Base-by-base conservation (phyloP, 2,888 invertebrate genomes). In the Hirtodrosophila histrioides region DNA sequence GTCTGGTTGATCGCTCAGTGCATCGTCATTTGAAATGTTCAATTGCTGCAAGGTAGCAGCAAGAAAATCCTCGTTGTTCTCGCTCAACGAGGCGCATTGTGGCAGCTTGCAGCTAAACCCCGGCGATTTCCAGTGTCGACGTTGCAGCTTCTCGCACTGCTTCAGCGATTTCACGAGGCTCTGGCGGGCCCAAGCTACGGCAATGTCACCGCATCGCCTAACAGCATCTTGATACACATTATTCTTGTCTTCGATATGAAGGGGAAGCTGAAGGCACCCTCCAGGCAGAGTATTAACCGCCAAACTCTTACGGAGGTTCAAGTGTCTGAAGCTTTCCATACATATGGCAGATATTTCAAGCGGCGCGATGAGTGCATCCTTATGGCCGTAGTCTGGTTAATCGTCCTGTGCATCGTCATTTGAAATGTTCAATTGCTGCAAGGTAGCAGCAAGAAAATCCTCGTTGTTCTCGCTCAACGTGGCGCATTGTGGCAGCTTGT, bases 221-320 rank as follows among this genome's bases (percentile, higher is more conserved):
- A 93, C 45, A 99, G 91, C 0, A 97, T 95, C 90, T 97, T 97
- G 0, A 96, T 94, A 91, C 98, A 98, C 93, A 96, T 95, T 0
- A 95, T 94, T 95, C 98, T 96, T 2, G 96, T 95, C 1, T 17
- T 1, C 17, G 2, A 17, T 17, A 17, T 2, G 2, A 97, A 96
- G 71, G 95, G 95, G 36, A 96, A 93, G 91, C 98, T 98, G 92
- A 99, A 99, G 4, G 99, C 99, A 17, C 99, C 99, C 92, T 98
- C 98, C 5, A 98, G 92, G 17, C 95, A 95, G 0, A 98, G 90
- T 35, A 98, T 93, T 0, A 98, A 90, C 50, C 94, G 94, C 0
- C 99, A 98, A 79, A 95, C 94, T 17, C 17, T n/a, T n/a, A n/a
- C n/a, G n/a, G n/a, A n/a, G n/a, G n/a, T n/a, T n/a, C n/a, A n/a